Evolutionary conservation across 2,888 invertebrate species (phyloP), one percentile per base, ranked within the genome.

Genomic region (Hymenopus coronatus): DNA sequence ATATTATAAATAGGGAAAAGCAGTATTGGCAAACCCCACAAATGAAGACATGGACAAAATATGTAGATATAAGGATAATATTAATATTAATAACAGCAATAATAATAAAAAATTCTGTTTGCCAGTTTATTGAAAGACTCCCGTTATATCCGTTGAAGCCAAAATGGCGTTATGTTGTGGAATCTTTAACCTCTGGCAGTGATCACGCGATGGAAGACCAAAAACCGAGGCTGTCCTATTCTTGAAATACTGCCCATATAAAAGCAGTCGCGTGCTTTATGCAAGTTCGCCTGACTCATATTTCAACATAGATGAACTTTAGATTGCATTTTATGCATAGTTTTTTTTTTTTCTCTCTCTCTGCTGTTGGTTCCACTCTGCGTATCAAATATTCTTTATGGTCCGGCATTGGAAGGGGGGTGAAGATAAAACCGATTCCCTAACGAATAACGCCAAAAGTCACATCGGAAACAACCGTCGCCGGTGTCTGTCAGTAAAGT

Each of bases 251-350:
- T 70, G 85, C 86, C n/a, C 9, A 85, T 86, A 89, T 89, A 89
- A 89, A 89, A 89, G 20, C 54, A 85, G 86, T 85, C 85, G 54
- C 85, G 83, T 70, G 83, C 85, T 89, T 89, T 89, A 89, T 89
- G 85, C 89, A 89, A 85, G 83, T 83, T 28, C 46, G 86, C 82
- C 83, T 84, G 84, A 70, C 88, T 84, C 88, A 82, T 88, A 88
- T 88, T 84, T 88, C 88, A 88, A 88, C 87, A 81, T 88, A 90
- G 88, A 90, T 90, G 87, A 85, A 89, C 88, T 89, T 90, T 90
- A 89, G 90, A 90, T 90, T 90, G 89, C 88, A 89, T 90, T 90
- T 89, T 89, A 89, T 90, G 90, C 90, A 90, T 89, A 90, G 89
- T 88, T 89, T 89, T 90, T 85, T 83, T 54, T 40, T 81, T 14